phyloP scores from a whole-genome alignment of 1,140 invertebrate species.

The Antheraea mylitta region DNA sequence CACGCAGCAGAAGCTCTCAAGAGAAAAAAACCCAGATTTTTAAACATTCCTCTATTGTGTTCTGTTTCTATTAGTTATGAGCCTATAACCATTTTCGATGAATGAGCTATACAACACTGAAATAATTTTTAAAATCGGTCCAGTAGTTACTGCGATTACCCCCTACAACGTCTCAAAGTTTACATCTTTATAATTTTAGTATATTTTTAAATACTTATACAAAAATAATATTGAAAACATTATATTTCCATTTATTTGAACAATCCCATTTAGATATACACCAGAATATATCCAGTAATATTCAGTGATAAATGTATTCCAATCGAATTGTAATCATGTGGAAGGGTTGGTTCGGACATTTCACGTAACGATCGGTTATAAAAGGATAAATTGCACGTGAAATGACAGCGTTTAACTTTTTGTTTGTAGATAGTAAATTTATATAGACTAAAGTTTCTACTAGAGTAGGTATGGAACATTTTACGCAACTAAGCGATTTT shows the following conservation, averaged over 20 bases:
- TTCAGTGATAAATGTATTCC: conserved; percentile 4
- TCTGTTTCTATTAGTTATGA: too few species aligned
- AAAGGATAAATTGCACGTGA: conserved; percentile 2
- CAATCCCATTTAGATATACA: background rate
- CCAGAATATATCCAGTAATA: background rate
- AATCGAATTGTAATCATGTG: conserved; percentile 15
- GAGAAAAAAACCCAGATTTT: too few species aligned
- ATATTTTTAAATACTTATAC: background rate
- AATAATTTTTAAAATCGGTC: too few species aligned
- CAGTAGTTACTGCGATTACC: too few species aligned
- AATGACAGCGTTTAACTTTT: background rate
- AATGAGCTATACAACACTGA: too few species aligned
- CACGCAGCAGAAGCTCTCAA: too few species aligned
- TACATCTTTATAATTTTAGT: too few species aligned
- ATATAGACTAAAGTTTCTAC: background rate
- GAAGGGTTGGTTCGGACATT: conserved; percentile 3
- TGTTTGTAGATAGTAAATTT: background rate
- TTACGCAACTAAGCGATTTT: too few species aligned
- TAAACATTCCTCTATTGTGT: too few species aligned
- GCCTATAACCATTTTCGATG: too few species aligned
- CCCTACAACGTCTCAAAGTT: too few species aligned
- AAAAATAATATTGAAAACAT: background rate
- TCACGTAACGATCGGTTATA: background rate
- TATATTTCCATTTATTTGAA: background rate
- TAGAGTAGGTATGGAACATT: background rate